These are phyloP conservation scores for Drosophila meridionalis DNA, from an alignment of 2,888 invertebrate genomes.

Conservation along the genomic window DNA sequence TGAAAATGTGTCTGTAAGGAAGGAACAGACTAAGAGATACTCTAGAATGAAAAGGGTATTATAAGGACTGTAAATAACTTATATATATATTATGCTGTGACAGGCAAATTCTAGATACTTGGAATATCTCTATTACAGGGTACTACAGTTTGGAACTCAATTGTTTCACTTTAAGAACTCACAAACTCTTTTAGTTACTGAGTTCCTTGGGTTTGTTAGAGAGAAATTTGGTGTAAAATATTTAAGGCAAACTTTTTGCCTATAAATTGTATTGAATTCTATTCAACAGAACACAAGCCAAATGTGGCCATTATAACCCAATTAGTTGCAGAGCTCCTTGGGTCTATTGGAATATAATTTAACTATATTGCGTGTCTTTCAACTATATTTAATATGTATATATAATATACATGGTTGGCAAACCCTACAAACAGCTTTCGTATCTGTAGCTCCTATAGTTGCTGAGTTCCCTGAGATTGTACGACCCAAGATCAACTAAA, in stretches of 20 bases:
- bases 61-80: neutral
- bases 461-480: neutral
- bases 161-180: neutral
- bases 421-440: neutral
- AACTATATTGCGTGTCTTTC: neutral
- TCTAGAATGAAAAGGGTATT: neutral
- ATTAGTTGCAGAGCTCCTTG: neutral
- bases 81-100: neutral
- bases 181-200: neutral
- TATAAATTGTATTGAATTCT: neutral
- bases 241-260: neutral
- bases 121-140: neutral
- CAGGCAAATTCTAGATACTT: neutral
- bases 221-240: neutral
- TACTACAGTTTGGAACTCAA: neutral
- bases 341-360: neutral
- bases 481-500: neutral
- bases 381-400: neutral
- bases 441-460: neutral
- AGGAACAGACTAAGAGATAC: neutral
- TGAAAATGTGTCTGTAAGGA: neutral
- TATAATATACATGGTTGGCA: no score
- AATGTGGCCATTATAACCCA: neutral
- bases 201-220: neutral
- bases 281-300: neutral